Base-by-base conservation (phyloP, 2,797 vertebrate genomes). In the Enoplosus armatus region DNA sequence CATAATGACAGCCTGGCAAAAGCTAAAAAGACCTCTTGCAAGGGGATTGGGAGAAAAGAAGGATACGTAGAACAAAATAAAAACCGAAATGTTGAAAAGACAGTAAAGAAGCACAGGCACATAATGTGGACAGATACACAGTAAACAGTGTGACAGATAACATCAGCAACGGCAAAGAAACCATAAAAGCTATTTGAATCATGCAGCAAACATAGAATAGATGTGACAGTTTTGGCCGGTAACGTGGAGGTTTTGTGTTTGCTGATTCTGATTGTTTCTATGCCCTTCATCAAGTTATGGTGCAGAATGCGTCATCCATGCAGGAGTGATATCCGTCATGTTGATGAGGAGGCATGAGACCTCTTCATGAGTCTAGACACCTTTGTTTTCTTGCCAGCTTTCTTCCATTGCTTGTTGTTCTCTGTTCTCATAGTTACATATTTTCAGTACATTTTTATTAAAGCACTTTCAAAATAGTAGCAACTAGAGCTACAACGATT, bases 101-200 rank as follows among this genome's bases (percentile, higher is more conserved):
- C 66, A 58, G 50, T 50, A 58, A 59, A 82, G 35, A 82, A 65
- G 39, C 10, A 8, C 45, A 45, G 26, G 37, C 45, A 10, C 33
- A 56, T 72, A 26, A 56, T 72, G 33, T 35, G 47, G 43, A 85
- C 27, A 53, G 59, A 80, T 51, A 58, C 69, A 65, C 63, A 33
- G 75, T 75, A 64, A 85, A 86, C 9, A 33, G 54, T 72, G 48
- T 61, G 77, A 85, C 50, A 43, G 67, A 75, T 76, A 63, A 47
- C 60, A 85, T 78, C 79, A 63, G 68, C 77, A 18, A 24, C 16
- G 43, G 12, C 61, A 81, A 53, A 75, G 51, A 58, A 39, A 10
- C 37, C 39, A 56, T 43, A 53, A 55, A 70, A 76, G 50, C 64
- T 22, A 11, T 41, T 80, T 63, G 60, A 82, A 29, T 76, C 35